Evolutionary conservation across 2,888 invertebrate genomes (phyloP).

Genomic region (Carcina quercana): DNA sequence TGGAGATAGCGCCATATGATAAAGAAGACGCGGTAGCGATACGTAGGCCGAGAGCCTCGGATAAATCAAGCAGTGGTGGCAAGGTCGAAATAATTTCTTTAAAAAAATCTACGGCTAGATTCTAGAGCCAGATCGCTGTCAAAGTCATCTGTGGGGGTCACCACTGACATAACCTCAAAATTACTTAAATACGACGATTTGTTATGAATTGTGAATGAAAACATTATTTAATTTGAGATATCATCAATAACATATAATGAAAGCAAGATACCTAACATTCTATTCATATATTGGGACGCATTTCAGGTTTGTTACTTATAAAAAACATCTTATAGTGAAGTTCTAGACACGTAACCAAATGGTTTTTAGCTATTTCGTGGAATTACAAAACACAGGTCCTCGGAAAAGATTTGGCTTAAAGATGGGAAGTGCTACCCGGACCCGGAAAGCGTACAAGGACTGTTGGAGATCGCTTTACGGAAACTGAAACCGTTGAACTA

Average conservation of each 20-base stretch:
- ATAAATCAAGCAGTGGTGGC: too few species aligned
- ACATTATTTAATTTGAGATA: too few species aligned
- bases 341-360: neutral
- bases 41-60: too few species aligned
- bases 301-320: conserved; percentile 76
- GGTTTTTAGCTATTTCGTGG: conserved; percentile 3
- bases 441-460: conserved; percentile 81
- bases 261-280: conserved; percentile 82
- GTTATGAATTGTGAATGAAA: too few species aligned
- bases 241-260: conserved; percentile 49
- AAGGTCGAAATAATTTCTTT: too few species aligned
- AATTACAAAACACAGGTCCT: conserved; percentile 70
- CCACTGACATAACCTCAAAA: too few species aligned
- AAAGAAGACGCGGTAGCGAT: too few species aligned
- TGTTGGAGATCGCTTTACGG: conserved; percentile 78
- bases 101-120: too few species aligned
- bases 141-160: too few species aligned
- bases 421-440: conserved; percentile 68
- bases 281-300: conserved; percentile 85
- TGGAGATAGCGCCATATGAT: too few species aligned
- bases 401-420: conserved; percentile 77
- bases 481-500: conserved; percentile 70
- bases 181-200: too few species aligned
- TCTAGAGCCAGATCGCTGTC: too few species aligned
- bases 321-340: neutral